These are phyloP conservation scores for Pogonophryne albipinna DNA, from an alignment of 2,797 vertebrate genomes.

Conservation along the genomic window DNA sequence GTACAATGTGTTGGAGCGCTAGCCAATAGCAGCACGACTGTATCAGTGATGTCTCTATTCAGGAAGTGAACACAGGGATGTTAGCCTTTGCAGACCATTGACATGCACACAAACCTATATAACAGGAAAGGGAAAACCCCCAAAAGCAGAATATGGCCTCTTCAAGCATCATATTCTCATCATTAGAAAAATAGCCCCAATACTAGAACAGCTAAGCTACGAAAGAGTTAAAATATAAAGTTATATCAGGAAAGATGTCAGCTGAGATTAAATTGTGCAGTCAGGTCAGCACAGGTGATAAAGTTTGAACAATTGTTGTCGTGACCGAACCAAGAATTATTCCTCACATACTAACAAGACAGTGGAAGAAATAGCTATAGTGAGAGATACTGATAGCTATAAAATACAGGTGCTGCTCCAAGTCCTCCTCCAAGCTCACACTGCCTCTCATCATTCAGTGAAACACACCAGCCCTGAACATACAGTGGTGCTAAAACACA, in stretches of 20 bases:
- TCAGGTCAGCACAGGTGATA: background rate
- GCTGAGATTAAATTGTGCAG: constrained; percentile 1
- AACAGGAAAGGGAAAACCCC: too few relatives aligned
- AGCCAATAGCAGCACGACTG: too few relatives aligned
- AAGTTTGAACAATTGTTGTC: constrained; percentile 10
- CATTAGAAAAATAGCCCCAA: background rate
- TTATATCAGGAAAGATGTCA: background rate
- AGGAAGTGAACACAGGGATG: too few relatives aligned
- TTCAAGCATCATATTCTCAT: background rate
- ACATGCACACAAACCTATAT: too few relatives aligned
- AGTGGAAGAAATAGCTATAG: background rate
- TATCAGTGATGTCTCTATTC: too few relatives aligned
- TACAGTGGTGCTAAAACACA: constrained; percentile 6
- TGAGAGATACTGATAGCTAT: background rate
- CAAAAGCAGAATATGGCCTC: too few relatives aligned
- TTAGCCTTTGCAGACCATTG: too few relatives aligned
- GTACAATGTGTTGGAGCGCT: too few relatives aligned
- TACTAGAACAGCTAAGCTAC: too few relatives aligned
- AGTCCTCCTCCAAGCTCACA: background rate
- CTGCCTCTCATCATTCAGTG: constrained; percentile 26
- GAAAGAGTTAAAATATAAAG: background rate
- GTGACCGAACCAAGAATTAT: constrained; percentile 12
- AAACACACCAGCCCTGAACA: constrained; percentile 10
- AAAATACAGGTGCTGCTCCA: constrained; percentile 29
- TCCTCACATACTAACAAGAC: constrained; percentile 12